Base-by-base conservation (phyloP, 1,140 invertebrate genomes). In the Drosophila pruinosa region DNA sequence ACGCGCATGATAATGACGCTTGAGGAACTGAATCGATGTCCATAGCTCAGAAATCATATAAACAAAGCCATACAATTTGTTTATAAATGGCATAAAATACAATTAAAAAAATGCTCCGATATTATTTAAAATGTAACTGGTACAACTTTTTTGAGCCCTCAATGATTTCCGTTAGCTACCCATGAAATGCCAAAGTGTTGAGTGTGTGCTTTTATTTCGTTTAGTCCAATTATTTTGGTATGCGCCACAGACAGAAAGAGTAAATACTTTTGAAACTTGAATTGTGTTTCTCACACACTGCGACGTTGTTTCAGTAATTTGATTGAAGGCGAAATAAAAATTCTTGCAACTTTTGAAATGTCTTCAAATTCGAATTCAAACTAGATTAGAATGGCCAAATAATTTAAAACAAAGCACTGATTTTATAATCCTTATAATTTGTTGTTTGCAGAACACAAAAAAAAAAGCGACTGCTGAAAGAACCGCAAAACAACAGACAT, bases 121-220 rank as follows among this genome's bases (percentile, higher is more conserved):
- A 64, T 65, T 39, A 74, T 75, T 83, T 67, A 17, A 68, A 80
- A 77, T 81, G 62, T 85, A 77, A 75, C 58, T 81, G 73, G 45
- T 70, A 76, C 63, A 67, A 17, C 47, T 73, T 62, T 61, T 36
- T 3, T n/a, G n/a, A 10, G 58, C 21, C 26, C 8, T 36, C 48
- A 53, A 72, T 15, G 10, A 39, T 68, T 72, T 72, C 54, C 59
- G 54, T 48, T 74, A 70, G 24, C 24, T 39, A 12, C 14, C 7
- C 43, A 47, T 62, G 22, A 71, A 80, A 77, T 85, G 39, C 77
- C 73, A 85, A 83, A 59, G 59, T 73, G 72, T 63, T 76, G 68
- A 86, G 36, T 54, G 12, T 54, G 12, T 19, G 7, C 6, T 69
- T 63, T 59, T 34, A 10, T 38, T 12, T 34, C 22, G 4, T 14